These are phyloP conservation scores for Lepidurus couesii DNA, from an alignment of 1,140 invertebrate genomes.

Conservation along the genomic window DNA sequence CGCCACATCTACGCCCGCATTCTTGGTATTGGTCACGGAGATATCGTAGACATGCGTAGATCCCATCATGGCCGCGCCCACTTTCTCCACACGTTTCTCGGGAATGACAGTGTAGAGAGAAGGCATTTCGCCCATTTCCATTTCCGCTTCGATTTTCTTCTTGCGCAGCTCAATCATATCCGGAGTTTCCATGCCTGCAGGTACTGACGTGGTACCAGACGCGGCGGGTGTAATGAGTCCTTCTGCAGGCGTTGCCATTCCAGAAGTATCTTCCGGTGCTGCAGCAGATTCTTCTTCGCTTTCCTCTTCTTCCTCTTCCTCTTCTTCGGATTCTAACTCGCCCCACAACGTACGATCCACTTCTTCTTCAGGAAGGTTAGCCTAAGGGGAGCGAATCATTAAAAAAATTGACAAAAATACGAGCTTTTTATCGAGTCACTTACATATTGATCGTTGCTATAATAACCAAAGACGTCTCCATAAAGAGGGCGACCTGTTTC, in stretches of 20 bases:
- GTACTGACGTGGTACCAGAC: constrained; percentile 89
- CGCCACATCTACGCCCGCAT: constrained; percentile 55
- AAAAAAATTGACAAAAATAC: constrained; percentile 23
- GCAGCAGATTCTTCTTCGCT: constrained; percentile 60
- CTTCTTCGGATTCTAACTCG: constrained; percentile 85
- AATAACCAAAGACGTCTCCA: constrained; percentile 91
- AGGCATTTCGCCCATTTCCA: constrained; percentile 90
- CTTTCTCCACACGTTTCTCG: constrained; percentile 83
- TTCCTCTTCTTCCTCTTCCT: constrained; percentile 69
- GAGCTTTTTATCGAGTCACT: constrained; percentile 23
- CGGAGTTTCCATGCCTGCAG: constrained; percentile 93
- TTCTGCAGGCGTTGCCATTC: constrained; percentile 71
- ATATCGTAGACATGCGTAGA: constrained; percentile 97
- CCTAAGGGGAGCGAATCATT: constrained; percentile 36
- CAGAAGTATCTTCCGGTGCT: constrained; percentile 56
- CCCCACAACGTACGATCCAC: constrained; percentile 93
- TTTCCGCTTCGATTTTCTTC: constrained; percentile 92
- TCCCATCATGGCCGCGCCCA: constrained; percentile 87
- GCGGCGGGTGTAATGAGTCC: constrained; percentile 79
- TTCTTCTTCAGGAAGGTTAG: constrained; percentile 65
- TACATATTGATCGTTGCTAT: constrained; percentile 26
- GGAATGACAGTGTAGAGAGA: constrained; percentile 88
- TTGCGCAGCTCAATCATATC: constrained; percentile 97
- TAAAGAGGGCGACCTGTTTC: constrained; percentile 95
- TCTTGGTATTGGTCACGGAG: constrained; percentile 45